These are phyloP conservation scores for Celastrina argiolus DNA, from an alignment of 2,888 invertebrate species.

Conservation along the genomic window DNA sequence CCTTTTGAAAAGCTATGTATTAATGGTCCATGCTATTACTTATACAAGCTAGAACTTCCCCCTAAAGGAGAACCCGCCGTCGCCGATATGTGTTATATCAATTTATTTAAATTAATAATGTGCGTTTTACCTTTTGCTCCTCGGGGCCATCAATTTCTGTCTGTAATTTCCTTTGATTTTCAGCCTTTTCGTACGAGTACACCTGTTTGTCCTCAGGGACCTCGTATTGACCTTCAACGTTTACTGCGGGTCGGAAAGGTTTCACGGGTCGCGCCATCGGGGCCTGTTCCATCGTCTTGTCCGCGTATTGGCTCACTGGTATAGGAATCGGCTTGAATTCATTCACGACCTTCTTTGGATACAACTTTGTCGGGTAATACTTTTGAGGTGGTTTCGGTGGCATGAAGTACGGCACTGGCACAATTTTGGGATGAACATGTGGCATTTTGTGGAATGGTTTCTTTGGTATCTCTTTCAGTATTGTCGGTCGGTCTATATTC, in stretches of 20 bases:
- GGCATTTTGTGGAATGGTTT: slow-evolving; percentile 34
- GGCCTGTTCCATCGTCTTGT: slow-evolving; percentile 48
- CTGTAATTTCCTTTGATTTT: slow-evolving; percentile 69
- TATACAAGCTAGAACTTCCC: too few relatives aligned
- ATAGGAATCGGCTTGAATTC: slow-evolving; percentile 68
- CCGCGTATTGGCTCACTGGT: slow-evolving; percentile 55
- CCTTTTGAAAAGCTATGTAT: too few relatives aligned
- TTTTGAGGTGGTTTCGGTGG: slow-evolving; percentile 49
- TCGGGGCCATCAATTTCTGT: slow-evolving; percentile 43
- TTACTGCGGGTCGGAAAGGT: slow-evolving; percentile 55
- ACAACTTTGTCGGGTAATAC: slow-evolving; percentile 71
- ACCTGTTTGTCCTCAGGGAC: slow-evolving; percentile 56
- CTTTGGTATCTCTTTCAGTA: background rate
- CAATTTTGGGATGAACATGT: slow-evolving; percentile 38
- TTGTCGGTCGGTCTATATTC: slow-evolving; percentile 24
- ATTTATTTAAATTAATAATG: background rate
- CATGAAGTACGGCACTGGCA: slow-evolving; percentile 47
- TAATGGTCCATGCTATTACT: too few relatives aligned
- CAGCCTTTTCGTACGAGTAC: slow-evolving; percentile 67
- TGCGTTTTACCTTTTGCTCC: slow-evolving; percentile 24
- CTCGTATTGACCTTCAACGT: slow-evolving; percentile 46
- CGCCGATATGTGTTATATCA: too few relatives aligned
- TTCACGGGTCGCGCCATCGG: slow-evolving; percentile 66
- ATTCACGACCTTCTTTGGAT: slow-evolving; percentile 78
- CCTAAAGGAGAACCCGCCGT: too few relatives aligned